Conservation (phyloP, 2,797 vertebrate species). For the Australoheros facetus region DNA sequence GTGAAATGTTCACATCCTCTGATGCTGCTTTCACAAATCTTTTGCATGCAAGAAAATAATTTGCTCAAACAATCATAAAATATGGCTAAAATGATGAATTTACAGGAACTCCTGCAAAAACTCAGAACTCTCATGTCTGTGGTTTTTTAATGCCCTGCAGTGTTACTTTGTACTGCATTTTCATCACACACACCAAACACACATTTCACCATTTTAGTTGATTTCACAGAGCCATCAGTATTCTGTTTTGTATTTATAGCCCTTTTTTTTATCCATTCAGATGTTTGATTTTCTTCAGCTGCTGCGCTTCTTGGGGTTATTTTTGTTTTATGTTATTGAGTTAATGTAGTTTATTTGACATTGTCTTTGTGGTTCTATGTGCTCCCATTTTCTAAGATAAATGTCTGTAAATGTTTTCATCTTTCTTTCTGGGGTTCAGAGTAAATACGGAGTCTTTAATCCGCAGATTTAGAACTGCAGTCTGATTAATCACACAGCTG, state of each 20-base stretch:
- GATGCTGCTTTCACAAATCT: background rate
- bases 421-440: background rate
- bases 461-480: background rate
- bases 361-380: background rate
- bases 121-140: background rate
- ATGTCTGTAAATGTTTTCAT: background rate
- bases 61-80: background rate
- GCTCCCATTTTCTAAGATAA: background rate
- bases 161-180: background rate
- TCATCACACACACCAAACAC: background rate
- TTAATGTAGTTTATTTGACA: background rate
- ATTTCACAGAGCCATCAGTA: background rate
- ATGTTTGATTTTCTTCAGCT: background rate
- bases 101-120: background rate
- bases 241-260: background rate
- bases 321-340: background rate
- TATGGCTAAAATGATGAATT: fast-evolving
- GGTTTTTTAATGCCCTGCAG: background rate
- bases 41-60: background rate
- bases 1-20: no score
- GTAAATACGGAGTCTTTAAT: background rate
- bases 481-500: background rate
- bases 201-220: background rate
- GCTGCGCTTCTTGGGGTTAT: background rate
- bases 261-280: background rate